These are phyloP conservation scores for Nineta flava DNA, from an alignment of 2,888 invertebrate genomes.

Conservation along the genomic window DNA sequence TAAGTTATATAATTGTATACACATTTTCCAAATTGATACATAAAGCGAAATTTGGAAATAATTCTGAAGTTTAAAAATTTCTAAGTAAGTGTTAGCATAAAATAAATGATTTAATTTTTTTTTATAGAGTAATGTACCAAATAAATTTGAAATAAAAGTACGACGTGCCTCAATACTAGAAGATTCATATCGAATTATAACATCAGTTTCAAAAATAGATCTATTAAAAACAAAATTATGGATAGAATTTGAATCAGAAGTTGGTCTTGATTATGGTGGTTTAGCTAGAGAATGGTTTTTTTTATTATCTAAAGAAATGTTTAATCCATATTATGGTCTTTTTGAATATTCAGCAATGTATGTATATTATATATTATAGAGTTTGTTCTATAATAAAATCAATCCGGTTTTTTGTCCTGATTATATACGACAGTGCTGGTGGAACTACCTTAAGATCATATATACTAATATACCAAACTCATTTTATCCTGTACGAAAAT, in stretches of 20 bases:
- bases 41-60: no score
- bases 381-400: no score
- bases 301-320: conserved; percentile 96
- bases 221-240: conserved; percentile 93
- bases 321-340: conserved; percentile 98
- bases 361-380: conserved; percentile 24
- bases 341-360: conserved; percentile 99
- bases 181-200: conserved; percentile 92
- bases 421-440: no score
- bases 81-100: no score
- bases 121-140: conserved; percentile 81
- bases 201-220: conserved; percentile 77
- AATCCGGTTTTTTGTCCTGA: no score
- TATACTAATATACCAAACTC: no score
- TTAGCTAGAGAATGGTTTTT: conserved; percentile 98
- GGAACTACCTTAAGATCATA: no score
- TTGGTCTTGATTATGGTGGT: conserved; percentile 92
- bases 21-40: neutral
- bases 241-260: conserved; percentile 98
- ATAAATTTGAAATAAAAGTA: conserved; percentile 94
- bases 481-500: no score
- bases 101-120: conserved; percentile 14
- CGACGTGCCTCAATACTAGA: conserved; percentile 83
- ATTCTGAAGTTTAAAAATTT: no score
- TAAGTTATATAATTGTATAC: conserved; percentile 31